Conservation (phyloP, 2,888 invertebrate genomes). For the Rhagophthalmus giganteus region DNA sequence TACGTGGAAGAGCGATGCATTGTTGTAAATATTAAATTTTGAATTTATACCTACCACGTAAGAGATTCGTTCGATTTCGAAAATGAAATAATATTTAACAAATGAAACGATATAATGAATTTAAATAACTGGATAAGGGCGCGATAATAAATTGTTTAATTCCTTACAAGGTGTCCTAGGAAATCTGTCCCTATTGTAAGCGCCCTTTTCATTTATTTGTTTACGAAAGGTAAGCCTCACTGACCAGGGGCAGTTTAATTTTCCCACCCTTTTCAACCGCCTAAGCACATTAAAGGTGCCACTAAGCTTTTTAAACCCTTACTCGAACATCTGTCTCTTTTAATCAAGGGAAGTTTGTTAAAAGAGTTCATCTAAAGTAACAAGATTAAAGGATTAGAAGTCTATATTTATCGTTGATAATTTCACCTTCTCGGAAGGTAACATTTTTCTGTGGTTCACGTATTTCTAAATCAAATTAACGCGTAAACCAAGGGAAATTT, state of each 20-base stretch:
- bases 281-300: slow-evolving; percentile 39
- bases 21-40: background rate
- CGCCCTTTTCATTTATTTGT: slow-evolving; percentile 8
- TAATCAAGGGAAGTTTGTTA: slow-evolving; percentile 40
- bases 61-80: background rate
- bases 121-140: too few relatives aligned
- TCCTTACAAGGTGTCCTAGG: background rate
- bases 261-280: slow-evolving; percentile 33
- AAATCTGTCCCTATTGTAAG: slow-evolving; percentile 10
- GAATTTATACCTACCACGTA: background rate
- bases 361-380: slow-evolving; percentile 39
- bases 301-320: slow-evolving; percentile 42
- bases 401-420: slow-evolving; percentile 30
- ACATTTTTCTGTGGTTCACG: too few relatives aligned
- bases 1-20: too few relatives aligned
- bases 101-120: too few relatives aligned
- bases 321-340: slow-evolving; percentile 41
- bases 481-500: too few relatives aligned
- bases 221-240: slow-evolving; percentile 23
- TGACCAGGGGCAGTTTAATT: slow-evolving; percentile 36
- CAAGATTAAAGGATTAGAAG: slow-evolving; percentile 33
- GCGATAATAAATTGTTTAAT: background rate
- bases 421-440: background rate
- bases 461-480: too few relatives aligned
- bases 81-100: too few relatives aligned